Evolutionary conservation across 1,140 invertebrate species (phyloP).

Genomic region (Ylistrum balloti): DNA sequence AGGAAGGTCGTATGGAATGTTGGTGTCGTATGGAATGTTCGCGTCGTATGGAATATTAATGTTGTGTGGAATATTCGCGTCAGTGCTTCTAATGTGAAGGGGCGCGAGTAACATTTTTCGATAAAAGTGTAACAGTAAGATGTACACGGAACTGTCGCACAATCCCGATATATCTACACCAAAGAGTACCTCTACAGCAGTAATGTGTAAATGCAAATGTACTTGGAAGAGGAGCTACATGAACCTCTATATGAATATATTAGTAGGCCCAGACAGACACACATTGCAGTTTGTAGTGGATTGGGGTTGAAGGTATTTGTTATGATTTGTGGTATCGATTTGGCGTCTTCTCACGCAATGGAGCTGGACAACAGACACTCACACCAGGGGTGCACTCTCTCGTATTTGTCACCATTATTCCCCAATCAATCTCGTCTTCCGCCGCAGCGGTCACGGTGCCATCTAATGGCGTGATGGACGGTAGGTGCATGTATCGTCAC

Average conservation of each 20-base stretch:
- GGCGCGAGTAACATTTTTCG: too few relatives aligned
- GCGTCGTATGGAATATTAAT: too few relatives aligned
- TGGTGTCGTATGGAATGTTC: too few relatives aligned
- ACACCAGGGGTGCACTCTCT: not conserved
- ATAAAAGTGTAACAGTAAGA: too few relatives aligned
- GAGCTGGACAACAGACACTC: not conserved
- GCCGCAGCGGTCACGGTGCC: not conserved
- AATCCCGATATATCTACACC: not conserved
- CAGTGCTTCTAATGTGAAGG: too few relatives aligned
- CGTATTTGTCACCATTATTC: not conserved
- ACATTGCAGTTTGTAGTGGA: not conserved
- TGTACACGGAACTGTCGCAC: too few relatives aligned
- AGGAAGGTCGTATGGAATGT: too few relatives aligned
- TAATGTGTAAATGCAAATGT: conserved; percentile 40
- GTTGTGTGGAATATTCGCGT: too few relatives aligned
- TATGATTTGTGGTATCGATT: conserved; percentile 35
- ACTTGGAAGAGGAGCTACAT: not conserved
- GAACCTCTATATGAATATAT: conserved; percentile 5
- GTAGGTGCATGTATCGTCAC: not conserved
- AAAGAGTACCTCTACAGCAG: not conserved
- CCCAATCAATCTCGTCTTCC: not conserved
- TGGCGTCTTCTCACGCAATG: not conserved
- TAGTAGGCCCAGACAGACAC: not conserved
- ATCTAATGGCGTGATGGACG: not conserved
- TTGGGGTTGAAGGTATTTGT: conserved; percentile 32